Evolutionary conservation across 2,888 invertebrate genomes (phyloP).

Genomic region (Patella caerulea): DNA sequence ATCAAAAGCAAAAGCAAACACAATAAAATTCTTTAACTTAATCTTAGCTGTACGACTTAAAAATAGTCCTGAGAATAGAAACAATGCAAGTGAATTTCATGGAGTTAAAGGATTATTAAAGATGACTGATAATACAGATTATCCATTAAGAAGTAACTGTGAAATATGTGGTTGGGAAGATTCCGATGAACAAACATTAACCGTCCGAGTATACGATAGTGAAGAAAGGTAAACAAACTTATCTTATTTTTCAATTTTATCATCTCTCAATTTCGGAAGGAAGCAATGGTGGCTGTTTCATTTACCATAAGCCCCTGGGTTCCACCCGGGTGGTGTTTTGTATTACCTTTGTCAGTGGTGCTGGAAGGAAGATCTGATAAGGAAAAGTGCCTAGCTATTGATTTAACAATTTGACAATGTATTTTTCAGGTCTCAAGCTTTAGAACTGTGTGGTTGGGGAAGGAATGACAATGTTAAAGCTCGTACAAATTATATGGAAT

Average conservation of each 20-base stretch:
- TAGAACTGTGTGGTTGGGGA: slow-evolving; percentile 92
- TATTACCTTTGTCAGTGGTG: too few species aligned
- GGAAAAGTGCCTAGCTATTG: too few species aligned
- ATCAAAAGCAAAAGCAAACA: not conserved
- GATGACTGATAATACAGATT: slow-evolving; percentile 9
- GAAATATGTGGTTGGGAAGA: not conserved
- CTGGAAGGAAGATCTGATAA: too few species aligned
- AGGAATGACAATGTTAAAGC: slow-evolving; percentile 77
- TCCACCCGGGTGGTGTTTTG: too few species aligned
- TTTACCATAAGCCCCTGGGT: too few species aligned
- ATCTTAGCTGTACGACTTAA: not conserved
- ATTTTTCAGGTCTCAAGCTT: slow-evolving; percentile 76
- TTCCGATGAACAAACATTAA: slow-evolving; percentile 13
- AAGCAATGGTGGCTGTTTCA: too few species aligned
- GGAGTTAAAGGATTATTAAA: not conserved
- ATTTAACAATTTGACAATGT: not conserved
- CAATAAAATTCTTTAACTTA: not conserved
- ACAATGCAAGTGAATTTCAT: not conserved
- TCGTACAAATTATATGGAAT: not conserved
- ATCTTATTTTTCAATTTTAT: too few species aligned
- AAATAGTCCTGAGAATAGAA: not conserved
- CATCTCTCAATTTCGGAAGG: too few species aligned
- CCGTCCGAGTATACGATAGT: slow-evolving; percentile 53
- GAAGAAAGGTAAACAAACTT: slow-evolving; percentile 53
- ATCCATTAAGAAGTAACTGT: not conserved